These are phyloP conservation scores for Lepidonotus clava DNA, from an alignment of 2,888 invertebrate species.

Conservation along the genomic window DNA sequence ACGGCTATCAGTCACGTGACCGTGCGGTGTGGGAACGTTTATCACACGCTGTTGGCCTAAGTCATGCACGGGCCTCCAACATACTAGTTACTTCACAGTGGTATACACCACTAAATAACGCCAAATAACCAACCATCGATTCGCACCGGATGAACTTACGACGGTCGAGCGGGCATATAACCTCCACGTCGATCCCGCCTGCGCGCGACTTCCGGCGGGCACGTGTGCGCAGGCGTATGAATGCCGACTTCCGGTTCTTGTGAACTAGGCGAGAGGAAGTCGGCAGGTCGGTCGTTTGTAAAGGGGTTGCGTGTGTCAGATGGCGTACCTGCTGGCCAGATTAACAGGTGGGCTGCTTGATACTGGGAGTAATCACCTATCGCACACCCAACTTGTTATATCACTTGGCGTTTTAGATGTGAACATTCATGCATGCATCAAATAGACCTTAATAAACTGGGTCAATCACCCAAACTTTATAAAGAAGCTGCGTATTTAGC, in stretches of 20 bases:
- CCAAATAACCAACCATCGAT: not conserved
- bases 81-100: too few relatives aligned
- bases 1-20: conserved; percentile 21
- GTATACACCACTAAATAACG: not conserved
- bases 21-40: not conserved
- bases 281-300: not conserved
- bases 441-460: too few relatives aligned
- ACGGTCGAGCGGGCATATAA: not conserved
- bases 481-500: too few relatives aligned
- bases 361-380: not conserved
- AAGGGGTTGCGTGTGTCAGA: not conserved
- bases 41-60: too few relatives aligned
- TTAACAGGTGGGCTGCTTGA: not conserved
- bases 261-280: too few relatives aligned
- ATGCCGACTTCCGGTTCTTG: not conserved
- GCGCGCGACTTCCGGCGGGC: not conserved
- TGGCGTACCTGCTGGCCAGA: not conserved
- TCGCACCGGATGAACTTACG: not conserved
- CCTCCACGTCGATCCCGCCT: not conserved
- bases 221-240: not conserved
- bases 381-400: not conserved
- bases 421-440: too few relatives aligned
- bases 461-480: too few relatives aligned
- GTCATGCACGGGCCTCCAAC: not conserved
- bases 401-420: not conserved